Percentiles rank a stretch among this genome's conserved stretches.
These are phyloP conservation scores for Bombylius discolor DNA, from an alignment of 2,888 invertebrate species.

Conservation along the genomic window DNA sequence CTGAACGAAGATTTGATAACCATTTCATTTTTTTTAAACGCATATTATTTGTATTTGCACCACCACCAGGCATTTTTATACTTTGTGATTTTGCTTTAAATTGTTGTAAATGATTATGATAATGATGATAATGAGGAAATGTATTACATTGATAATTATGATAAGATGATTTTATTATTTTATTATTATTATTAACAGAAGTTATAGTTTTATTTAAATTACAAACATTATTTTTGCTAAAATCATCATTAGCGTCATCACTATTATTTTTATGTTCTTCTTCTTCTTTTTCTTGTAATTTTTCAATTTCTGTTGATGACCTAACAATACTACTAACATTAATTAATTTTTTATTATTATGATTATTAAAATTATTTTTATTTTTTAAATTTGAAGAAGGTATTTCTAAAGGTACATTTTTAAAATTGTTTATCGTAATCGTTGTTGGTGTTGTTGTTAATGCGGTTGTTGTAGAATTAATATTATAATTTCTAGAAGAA, in stretches of 20 bases:
- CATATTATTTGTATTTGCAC: not conserved
- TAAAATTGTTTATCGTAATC: too few species aligned
- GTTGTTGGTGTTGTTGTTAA: too few species aligned
- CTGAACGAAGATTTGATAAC: slow-evolving; percentile 23
- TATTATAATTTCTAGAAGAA: not conserved
- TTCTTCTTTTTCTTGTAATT: too few species aligned
- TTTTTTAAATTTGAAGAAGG: not conserved
- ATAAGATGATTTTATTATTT: not conserved
- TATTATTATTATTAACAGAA: not conserved
- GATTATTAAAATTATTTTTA: slow-evolving; percentile 16
- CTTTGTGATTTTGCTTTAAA: slow-evolving; percentile 2
- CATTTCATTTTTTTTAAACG: slow-evolving; percentile 10
- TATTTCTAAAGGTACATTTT: too few species aligned
- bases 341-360: slow-evolving; percentile 16
- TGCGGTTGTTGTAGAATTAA: not conserved
- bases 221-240: slow-evolving; percentile 8
- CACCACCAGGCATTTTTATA: not conserved
- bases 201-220: not conserved
- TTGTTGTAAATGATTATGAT: not conserved
- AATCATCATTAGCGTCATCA: slow-evolving; percentile 13
- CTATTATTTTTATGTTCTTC: slow-evolving; percentile 13
- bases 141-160: too few species aligned
- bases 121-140: too few species aligned
- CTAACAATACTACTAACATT: slow-evolving; percentile 13
- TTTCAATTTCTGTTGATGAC: too few species aligned